Evolutionary conservation across 2,797 vertebrate genomes (phyloP), one percentile per base, ranked within the genome.

Genomic region (Labeo calbasu): DNA sequence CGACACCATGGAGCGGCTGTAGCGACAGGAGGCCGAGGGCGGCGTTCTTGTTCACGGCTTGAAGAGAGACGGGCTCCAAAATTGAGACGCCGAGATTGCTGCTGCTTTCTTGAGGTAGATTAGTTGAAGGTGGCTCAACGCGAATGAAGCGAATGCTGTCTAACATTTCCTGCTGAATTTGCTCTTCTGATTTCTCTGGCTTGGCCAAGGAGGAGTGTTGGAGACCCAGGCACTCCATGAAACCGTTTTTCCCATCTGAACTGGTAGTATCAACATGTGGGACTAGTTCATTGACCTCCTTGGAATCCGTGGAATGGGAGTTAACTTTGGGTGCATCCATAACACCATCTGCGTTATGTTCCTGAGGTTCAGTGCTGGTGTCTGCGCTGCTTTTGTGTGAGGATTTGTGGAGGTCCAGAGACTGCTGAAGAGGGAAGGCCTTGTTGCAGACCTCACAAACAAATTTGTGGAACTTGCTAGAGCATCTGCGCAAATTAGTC

Each of bases 401-500:
- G 90, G 92, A 92, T 84, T 90, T 93, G 86, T 99, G 98, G 87
- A 98, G 96, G 86, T 94, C 92, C 43, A 99, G 95, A 0, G 98
- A 96, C 0, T 95, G 95, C 55, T 93, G 94, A 86, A 99, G 97
- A 25, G 98, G 98, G 90, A 99, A 99, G 1, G 97, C 98, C 88
- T 97, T 98, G 92, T 99, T 97, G 63, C 98, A 99, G 8, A 91
- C 86, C 59, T 98, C 96, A 0, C 98, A 99, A 87, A 99, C 87
- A 13, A 98, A 99, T 2, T 95, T 96, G 85, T 99, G 98, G 88
- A 97, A 97, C 91, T 97, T 97, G 19, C 97, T 98, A 88, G 96
- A 95, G 87, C 97, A 98, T 90, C 98, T 95, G 1, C 98, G 95
- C 17, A 99, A 94, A 92, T 99, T 99, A 0, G 96, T 97, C 91